phyloP scores from a whole-genome alignment of 2,113 vertebrate genomes.

The Poeciliopsis retropinna region DNA sequence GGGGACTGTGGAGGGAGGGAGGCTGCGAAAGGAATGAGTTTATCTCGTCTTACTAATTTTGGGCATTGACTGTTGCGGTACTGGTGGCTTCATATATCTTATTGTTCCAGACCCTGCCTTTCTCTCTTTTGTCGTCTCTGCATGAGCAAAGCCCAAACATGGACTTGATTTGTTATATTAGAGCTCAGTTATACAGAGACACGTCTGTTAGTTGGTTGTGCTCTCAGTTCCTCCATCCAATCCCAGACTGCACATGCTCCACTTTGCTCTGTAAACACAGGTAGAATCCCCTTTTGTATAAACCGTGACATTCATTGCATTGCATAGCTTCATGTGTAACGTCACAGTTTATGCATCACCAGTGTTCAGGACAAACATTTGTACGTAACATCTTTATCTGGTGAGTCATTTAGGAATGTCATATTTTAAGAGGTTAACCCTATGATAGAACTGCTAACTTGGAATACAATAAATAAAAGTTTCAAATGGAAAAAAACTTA shows the following conservation, averaged over 20 bases:
- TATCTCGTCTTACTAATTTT: slow-evolving; percentile 58
- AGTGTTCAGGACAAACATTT: slow-evolving; percentile 11
- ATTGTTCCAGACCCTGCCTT: slow-evolving; percentile 40
- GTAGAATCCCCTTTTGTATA: slow-evolving; percentile 10
- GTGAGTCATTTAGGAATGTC: not conserved
- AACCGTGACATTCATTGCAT: slow-evolving; percentile 15
- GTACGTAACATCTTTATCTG: slow-evolving; percentile 18
- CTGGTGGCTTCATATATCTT: slow-evolving; percentile 45
- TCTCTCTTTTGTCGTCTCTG: slow-evolving; percentile 16
- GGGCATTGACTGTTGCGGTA: slow-evolving; percentile 51
- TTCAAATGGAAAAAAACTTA: too few species aligned
- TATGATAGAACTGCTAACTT: too few species aligned
- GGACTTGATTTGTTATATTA: slow-evolving; percentile 53
- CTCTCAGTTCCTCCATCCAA: not conserved
- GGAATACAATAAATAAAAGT: too few species aligned
- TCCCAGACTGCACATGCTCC: slow-evolving; percentile 1
- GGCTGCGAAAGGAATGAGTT: not conserved
- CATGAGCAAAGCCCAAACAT: slow-evolving; percentile 35
- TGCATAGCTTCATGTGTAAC: not conserved
- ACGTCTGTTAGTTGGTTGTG: slow-evolving; percentile 2
- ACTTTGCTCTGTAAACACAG: slow-evolving; percentile 18
- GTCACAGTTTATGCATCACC: not conserved
- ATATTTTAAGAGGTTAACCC: too few species aligned
- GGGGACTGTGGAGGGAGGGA: slow-evolving; percentile 4
- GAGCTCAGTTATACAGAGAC: slow-evolving; percentile 26